These are phyloP conservation scores for Mirza zaza DNA, from an alignment of 2,113 vertebrate species.

Conservation along the genomic window DNA sequence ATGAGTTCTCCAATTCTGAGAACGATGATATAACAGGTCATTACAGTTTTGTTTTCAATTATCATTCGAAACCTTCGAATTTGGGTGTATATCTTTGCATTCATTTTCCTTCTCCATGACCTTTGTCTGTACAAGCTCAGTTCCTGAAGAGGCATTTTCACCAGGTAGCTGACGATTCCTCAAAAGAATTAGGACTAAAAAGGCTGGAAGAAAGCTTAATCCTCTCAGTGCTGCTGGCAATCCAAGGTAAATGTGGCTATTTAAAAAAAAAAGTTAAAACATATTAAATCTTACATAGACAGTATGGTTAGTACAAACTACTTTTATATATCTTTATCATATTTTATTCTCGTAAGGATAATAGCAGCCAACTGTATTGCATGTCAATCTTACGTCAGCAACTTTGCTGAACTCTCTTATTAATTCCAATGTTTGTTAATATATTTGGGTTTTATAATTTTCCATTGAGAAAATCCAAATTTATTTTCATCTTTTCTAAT, in stretches of 20 bases:
- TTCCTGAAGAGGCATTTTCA: constrained; percentile 1
- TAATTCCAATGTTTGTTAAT: not conserved
- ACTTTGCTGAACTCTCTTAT: not conserved
- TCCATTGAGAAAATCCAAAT: not conserved
- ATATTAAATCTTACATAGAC: not conserved
- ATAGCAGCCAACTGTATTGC: not conserved
- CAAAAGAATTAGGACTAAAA: constrained; percentile 55
- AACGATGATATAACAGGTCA: not conserved
- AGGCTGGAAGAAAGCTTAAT: constrained; percentile 54
- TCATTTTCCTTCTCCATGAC: constrained; percentile 11
- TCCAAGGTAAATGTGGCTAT: constrained; percentile 72
- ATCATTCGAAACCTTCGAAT: not conserved
- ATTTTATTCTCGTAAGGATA: not conserved
- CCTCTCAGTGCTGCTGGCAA: constrained; percentile 62
- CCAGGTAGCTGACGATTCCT: constrained; percentile 39
- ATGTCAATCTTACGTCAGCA: not conserved
- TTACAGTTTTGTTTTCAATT: constrained; percentile 67
- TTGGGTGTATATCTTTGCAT: not conserved
- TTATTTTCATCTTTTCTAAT: not conserved
- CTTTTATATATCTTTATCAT: not conserved
- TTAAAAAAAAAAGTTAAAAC: not conserved
- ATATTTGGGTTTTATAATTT: not conserved
- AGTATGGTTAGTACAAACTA: not conserved
- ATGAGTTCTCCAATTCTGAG: not conserved
- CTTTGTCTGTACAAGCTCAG: not conserved